Conservation (phyloP, 92 coral and sea anemone species). For the Meandrina meandrites region DNA sequence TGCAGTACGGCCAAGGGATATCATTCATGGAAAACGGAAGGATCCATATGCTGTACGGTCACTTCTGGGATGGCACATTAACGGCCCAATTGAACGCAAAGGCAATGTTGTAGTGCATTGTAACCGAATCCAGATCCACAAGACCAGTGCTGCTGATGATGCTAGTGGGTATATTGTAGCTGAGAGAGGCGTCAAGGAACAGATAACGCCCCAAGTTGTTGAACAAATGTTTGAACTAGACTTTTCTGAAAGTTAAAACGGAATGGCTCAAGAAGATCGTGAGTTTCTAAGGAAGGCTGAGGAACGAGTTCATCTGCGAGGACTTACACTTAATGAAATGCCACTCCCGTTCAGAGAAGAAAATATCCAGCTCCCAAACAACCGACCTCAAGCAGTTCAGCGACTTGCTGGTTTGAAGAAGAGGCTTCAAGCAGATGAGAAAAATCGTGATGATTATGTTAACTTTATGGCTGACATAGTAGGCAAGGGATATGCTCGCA, state of each 20-base stretch:
- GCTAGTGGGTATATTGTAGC: conserved; percentile 41
- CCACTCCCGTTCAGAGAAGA: conserved; percentile 45
- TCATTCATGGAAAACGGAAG: conserved; percentile 43
- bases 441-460: conserved; percentile 33
- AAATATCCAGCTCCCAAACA: conserved; percentile 40
- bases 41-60: conserved; percentile 63
- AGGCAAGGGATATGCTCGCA: conserved; percentile 43
- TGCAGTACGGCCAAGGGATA: conserved; percentile 55
- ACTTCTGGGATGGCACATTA: too few species aligned
- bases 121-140: conserved; percentile 41
- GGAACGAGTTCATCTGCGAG: conserved; percentile 54
- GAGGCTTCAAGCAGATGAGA: conserved; percentile 25
- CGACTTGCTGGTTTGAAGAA: conserved; percentile 40
- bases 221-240: conserved; percentile 56
- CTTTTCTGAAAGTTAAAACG: conserved; percentile 53
- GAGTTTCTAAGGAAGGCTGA: conserved; percentile 50
- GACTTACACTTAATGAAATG: conserved; percentile 29
- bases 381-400: conserved; percentile 43
- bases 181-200: conserved; percentile 47
- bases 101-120: conserved; percentile 64
- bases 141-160: conserved; percentile 21
- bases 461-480: conserved; percentile 42
- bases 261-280: conserved; percentile 53
- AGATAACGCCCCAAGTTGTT: conserved; percentile 42
- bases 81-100: too few species aligned